Base-by-base conservation (phyloP, 2,113 vertebrate species). In the Psittacus erithacus region DNA sequence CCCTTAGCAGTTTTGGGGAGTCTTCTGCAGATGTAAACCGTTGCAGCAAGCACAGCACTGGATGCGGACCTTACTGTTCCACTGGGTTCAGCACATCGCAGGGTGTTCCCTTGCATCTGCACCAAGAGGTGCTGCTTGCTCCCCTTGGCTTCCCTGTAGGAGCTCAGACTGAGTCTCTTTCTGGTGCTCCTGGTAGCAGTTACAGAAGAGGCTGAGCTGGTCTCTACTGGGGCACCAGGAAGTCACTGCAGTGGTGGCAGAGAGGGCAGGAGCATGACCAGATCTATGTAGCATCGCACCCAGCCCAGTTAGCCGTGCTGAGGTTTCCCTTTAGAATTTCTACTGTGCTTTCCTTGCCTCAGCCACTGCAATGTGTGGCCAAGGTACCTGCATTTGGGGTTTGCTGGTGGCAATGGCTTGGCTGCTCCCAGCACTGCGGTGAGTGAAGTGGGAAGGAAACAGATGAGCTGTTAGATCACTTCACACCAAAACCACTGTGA, bases 31-130 rank as follows among this genome's bases (percentile, higher is more conserved):
- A 46, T 16, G 3, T 41, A 17, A 33, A 25, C 8, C 16, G 14
- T 29, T 52, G 13, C 1, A 2, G 35, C 0, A 1, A 81, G 47
- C 12, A 6, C 28, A 46, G 38, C 13, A 7, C 47, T 52, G 43
- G 49, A 12, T 39, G 15, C 57, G 67, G 31, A 63, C 63, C 59
- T 31, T 78, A 47, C 31, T 14, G 1, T 43, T 53, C 25, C 2
- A 3, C 38, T 68, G 3, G 31, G 53, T 85, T 75, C 33, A 10
- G 11, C 19, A 12, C 20, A 19, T 50, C 0, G 0, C 28, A 60
- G 33, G 4, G 6, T 84, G 11, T 52, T 63, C 8, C n/a, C 24
- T 62, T n/a, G 38, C n/a, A 27, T 62, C 47, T 1, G 2, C 8
- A 17, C 6, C 15, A 29, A 27, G 39, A 71, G 17, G 5, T 47